Conservation (phyloP, 2,113 vertebrate species). For the Bubo bubo region DNA sequence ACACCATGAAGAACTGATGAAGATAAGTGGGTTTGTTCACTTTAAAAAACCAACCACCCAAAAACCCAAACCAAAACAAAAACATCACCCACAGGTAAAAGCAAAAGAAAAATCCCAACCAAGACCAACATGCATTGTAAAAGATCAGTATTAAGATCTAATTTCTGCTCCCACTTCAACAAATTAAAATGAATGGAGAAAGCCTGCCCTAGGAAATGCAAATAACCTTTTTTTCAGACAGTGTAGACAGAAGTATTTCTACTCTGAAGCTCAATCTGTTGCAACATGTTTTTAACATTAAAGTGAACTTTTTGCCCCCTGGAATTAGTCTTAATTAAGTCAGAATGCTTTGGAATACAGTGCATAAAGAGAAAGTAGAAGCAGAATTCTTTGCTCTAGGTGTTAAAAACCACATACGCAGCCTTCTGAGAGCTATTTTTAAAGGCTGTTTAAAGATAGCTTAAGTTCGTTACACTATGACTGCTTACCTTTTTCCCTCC, state of each 20-base stretch:
- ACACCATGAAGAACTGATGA: neutral
- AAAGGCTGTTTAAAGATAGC: neutral
- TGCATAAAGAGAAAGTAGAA: neutral
- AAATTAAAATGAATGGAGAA: neutral
- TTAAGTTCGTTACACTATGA: neutral
- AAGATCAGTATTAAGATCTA: neutral
- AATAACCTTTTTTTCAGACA: neutral
- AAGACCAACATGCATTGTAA: neutral
- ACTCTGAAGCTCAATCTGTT: neutral
- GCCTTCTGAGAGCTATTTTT: neutral
- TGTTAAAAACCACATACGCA: neutral
- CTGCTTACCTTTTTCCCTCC: conserved; percentile 93
- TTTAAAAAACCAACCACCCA: neutral
- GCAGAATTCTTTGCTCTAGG: neutral
- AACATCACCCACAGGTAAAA: neutral
- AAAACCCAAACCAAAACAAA: neutral
- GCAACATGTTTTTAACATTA: neutral
- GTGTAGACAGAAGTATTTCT: neutral
- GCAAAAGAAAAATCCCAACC: neutral
- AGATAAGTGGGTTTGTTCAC: neutral
- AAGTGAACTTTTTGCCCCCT: neutral
- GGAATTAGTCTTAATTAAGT: neutral
- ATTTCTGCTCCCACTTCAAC: neutral
- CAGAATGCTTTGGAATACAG: neutral
- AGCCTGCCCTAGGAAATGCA: neutral